Base-by-base conservation (phyloP, 2,888 invertebrate species). In the Rapana venosa region DNA sequence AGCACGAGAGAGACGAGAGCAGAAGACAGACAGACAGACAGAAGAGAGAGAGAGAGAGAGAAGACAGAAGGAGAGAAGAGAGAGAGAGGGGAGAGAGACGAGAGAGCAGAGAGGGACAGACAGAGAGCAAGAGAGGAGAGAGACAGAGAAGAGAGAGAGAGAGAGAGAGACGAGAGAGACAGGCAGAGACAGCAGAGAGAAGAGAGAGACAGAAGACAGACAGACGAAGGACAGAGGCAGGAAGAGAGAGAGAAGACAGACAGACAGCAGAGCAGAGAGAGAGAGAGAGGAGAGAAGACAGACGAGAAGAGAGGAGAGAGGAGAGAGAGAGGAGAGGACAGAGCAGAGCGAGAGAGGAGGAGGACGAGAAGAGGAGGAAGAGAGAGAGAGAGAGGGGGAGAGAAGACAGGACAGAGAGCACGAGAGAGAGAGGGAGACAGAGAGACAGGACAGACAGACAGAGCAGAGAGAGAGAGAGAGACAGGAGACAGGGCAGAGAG, bases 71-170 rank as follows among this genome's bases (percentile, higher is more conserved):
- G 66, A 66, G 66, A 66, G 66, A 66, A 66, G 66, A 66, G 66
- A 66, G 66, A 66, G 66, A 66, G 66, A 66, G n/a, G n/a, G n/a
- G 66, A 66, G 66, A 66, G 66, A 66, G 66, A 13, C 2, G 66
- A 66, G 66, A 66, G 66, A 66, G 66, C 2, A 13, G 66, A 66
- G 66, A 66, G 66, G 13, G 66, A 66, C 5, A 66, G 66, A 66
- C 5, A 66, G 66, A 66, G 66, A 66, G 66, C 1, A 13, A 66
- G 66, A n/a, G n/a, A n/a, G n/a, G n/a, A n/a, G n/a, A n/a, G n/a
- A n/a, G n/a, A n/a, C n/a, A n/a, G n/a, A n/a, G n/a, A n/a, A 66
- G 66, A 66, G 66, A 66, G 66, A 66, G 66, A 66, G 66, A 66
- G 66, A 66, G 66, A 66, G 66, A 66, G 66, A 66, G 66, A 66